Percentiles rank a stretch among this genome's conserved stretches.
Conservation (phyloP, 2,797 vertebrate genomes). For the Atherinosoma microstoma region DNA sequence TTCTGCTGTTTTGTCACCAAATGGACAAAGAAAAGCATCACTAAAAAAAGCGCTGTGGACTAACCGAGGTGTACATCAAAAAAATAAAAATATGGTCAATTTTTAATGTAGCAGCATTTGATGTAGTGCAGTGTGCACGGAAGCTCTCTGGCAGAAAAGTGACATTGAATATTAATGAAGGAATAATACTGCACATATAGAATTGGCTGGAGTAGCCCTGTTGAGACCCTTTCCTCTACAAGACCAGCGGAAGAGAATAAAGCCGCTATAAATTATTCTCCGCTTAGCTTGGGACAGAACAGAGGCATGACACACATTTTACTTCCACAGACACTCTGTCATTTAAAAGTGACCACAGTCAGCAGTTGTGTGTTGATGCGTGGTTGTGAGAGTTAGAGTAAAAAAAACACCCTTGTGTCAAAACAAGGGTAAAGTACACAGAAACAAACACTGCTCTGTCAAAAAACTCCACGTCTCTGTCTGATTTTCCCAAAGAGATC, state of each 20-base stretch:
- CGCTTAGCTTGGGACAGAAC: conserved; percentile 42
- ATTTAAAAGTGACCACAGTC: conserved; percentile 38
- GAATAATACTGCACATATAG: conserved; percentile 69
- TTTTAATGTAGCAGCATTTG: conserved; percentile 69
- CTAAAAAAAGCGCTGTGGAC: conserved; percentile 36
- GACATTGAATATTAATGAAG: conserved; percentile 76
- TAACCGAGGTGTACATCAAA: conserved; percentile 46
- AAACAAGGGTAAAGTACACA: conserved; percentile 39
- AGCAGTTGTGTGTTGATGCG: conserved; percentile 17
- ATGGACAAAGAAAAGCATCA: conserved; percentile 7
- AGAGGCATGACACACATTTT: conserved; percentile 27
- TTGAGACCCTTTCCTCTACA: conserved; percentile 59
- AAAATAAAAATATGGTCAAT: conserved; percentile 68
- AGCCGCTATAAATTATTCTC: conserved; percentile 67
- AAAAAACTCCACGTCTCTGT: conserved; percentile 45
- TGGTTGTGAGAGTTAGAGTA: conserved; percentile 24
- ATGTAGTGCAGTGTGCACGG: conserved; percentile 58
- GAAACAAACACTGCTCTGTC: conserved; percentile 20
- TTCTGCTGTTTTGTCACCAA: background rate
- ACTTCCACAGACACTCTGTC: conserved; percentile 12
- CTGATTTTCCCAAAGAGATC: conserved; percentile 50
- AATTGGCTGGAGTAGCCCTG: conserved; percentile 63
- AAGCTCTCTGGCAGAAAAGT: conserved; percentile 68
- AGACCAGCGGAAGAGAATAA: conserved; percentile 56
- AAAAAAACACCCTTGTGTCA: conserved; percentile 40